Evolutionary conservation across 2,113 vertebrate species (phyloP), one percentile per base, ranked within the genome.

Genomic region (Grammomys dolichurus): DNA sequence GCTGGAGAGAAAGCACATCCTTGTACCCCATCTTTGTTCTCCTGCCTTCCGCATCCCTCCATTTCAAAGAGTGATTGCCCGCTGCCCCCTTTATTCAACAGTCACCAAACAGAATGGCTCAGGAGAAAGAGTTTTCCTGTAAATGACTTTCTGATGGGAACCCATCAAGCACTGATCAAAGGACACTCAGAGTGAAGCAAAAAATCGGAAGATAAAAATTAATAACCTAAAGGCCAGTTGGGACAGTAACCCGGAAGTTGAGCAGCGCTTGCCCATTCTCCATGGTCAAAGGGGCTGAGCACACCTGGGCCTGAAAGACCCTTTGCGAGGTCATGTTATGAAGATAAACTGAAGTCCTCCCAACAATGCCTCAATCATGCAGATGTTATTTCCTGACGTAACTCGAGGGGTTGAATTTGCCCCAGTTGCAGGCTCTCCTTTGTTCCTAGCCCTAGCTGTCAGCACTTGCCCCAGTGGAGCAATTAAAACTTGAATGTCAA

Each of bases 401-500:
- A 96, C 0, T 16, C 40, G 70, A 95, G 76, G 20, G 85, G 89
- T 90, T 75, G 93, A 33, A 70, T 77, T 69, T 58, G 28, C 58
- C 58, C 28, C 1, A 5, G 17, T 69, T 86, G 46, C 7, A 3
- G 43, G 48, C 87, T 67, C 19, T 73, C 80, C 46, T 96, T 76
- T 85, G 28, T 63, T 95, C 69, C 80, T 31, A 9, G 12, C 40
- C 10, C 24, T 69, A 16, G 26, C 40, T 84, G 51, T 76, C 85
- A 78, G 7, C 85, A 60, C 92, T 91, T 97, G 89, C 36, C 91
- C 77, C 28, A 54, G 75, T 26, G 6, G 2, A 77, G 67, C 77
- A 89, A 97, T 77, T 94, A 85, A 90, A 92, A 80, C 36, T 80
- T 51, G 5, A 2, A 89, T 91, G 36, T 89, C 73, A 91, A 94